A percentile compares a stretch with the other conserved stretches of the same genome.
Conservation (phyloP, 2,888 invertebrate species). For the Choristoneura rosaceana region DNA sequence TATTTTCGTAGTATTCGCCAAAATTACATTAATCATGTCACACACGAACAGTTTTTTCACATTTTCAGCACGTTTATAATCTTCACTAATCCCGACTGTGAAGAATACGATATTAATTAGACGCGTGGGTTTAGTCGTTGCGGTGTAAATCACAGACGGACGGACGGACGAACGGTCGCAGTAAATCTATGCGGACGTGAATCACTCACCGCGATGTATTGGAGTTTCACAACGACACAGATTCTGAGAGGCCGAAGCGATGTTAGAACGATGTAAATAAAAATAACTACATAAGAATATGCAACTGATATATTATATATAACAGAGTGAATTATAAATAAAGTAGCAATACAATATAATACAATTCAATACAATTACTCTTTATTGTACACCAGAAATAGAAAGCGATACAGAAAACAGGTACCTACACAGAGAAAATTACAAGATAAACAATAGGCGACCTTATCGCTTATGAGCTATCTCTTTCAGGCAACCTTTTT, state of each 20-base stretch:
- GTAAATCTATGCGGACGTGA: slow-evolving; percentile 69
- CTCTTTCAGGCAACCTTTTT: too few species aligned
- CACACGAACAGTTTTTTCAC: neutral
- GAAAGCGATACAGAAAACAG: too few species aligned
- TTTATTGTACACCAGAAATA: too few species aligned
- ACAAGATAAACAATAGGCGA: too few species aligned
- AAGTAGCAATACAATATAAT: too few species aligned
- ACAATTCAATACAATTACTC: too few species aligned
- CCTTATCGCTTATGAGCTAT: too few species aligned
- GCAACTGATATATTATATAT: too few species aligned
- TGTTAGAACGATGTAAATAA: neutral
- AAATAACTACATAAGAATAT: too few species aligned
- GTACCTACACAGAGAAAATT: too few species aligned
- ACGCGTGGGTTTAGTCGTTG: slow-evolving; percentile 56
- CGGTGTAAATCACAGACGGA: slow-evolving; percentile 67
- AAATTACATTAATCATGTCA: neutral
- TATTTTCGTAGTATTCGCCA: too few species aligned
- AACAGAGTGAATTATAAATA: too few species aligned
- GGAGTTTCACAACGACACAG: slow-evolving; percentile 32
- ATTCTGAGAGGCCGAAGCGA: slow-evolving; percentile 19
- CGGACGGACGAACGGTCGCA: slow-evolving; percentile 58
- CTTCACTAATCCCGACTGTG: slow-evolving; percentile 37
- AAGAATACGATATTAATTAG: slow-evolving; percentile 59
- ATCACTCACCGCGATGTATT: slow-evolving; percentile 63
- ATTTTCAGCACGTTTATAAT: slow-evolving; percentile 27